These are phyloP conservation scores for Lepas anatifera DNA, from an alignment of 2,888 invertebrate species.

Conservation along the genomic window DNA sequence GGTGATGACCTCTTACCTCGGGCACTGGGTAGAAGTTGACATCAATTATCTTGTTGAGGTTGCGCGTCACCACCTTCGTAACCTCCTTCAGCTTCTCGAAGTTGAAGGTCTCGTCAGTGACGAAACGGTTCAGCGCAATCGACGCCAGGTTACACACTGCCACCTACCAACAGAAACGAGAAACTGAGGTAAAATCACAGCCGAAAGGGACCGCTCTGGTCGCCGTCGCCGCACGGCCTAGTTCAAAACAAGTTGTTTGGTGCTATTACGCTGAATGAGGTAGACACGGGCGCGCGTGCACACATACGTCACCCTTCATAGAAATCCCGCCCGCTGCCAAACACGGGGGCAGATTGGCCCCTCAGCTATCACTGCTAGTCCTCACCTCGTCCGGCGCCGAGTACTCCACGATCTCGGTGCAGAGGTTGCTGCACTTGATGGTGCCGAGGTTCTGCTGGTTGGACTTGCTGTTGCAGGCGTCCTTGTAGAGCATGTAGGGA, in stretches of 20 bases:
- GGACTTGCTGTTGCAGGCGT: conserved; percentile 90
- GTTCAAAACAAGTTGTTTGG: no score
- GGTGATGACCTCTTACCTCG: no score
- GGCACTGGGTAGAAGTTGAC: conserved; percentile 87
- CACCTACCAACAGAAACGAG: no score
- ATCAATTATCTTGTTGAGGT: conserved; percentile 94
- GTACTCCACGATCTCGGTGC: conserved; percentile 96
- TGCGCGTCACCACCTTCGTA: conserved; percentile 73
- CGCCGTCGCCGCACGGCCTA: no score
- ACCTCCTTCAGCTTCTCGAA: conserved; percentile 76
- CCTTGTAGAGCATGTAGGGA: conserved; percentile 94
- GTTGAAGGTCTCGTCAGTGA: conserved; percentile 66
- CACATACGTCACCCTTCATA: no score
- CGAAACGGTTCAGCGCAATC: conserved; percentile 90
- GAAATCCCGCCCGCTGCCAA: no score
- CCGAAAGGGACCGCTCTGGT: no score
- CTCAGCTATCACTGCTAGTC: no score
- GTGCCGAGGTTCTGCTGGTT: conserved; percentile 98
- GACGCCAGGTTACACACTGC: conserved; percentile 98
- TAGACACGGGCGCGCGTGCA: no score
- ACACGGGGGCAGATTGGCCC: no score
- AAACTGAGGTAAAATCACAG: no score
- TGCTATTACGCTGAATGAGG: no score
- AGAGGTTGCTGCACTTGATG: conserved; percentile 94
- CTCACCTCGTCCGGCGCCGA: conserved; percentile 69